A percentile compares a stretch with the other conserved stretches of the same genome.
Evolutionary conservation across 2,888 invertebrate genomes (phyloP).

Genomic region (Apotomis capreana): DNA sequence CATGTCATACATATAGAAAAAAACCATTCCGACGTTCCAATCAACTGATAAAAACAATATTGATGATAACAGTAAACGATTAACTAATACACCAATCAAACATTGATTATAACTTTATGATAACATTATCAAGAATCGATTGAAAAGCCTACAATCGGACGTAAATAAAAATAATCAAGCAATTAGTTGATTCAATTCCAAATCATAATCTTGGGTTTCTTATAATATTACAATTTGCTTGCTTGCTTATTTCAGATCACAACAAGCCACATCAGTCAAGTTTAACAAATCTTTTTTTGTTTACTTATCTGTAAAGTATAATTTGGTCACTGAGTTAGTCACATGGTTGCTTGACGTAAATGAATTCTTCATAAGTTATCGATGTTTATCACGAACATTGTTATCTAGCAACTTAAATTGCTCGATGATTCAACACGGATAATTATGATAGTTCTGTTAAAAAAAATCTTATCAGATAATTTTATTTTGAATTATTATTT

Average conservation of each 20-base stretch:
- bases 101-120: slow-evolving; percentile 23
- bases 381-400: not conserved
- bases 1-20: not conserved
- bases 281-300: no score
- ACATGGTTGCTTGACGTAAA: no score
- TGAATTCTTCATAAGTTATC: no score
- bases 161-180: slow-evolving; percentile 7
- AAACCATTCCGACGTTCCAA: slow-evolving; percentile 26
- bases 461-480: slow-evolving; percentile 12
- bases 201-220: not conserved
- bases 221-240: no score
- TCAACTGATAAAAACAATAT: slow-evolving; percentile 35
- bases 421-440: not conserved
- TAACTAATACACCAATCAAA: slow-evolving; percentile 38
- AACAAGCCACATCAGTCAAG: no score
- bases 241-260: no score
- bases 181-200: not conserved
- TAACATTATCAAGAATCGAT: slow-evolving; percentile 17
- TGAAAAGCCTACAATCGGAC: not conserved
- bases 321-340: no score
- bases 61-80: slow-evolving; percentile 34
- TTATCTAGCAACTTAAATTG: slow-evolving; percentile 5
- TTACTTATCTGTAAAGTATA: no score
- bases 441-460: not conserved
- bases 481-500: not conserved